These are phyloP conservation scores for Pica pica DNA, from an alignment of 2,113 vertebrate genomes.

Conservation along the genomic window DNA sequence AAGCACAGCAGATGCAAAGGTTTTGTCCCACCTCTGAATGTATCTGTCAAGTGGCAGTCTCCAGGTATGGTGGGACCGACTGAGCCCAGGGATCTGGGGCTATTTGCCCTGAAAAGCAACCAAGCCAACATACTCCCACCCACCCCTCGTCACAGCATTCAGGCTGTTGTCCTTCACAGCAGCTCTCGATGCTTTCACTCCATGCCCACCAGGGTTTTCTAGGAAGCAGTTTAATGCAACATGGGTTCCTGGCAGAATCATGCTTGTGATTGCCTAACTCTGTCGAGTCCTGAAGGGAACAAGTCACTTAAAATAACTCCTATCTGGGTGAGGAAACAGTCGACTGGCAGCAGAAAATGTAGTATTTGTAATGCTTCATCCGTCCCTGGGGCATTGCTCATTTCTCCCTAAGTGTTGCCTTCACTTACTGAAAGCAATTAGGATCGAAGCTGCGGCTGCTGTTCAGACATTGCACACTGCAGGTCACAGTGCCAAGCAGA, in stretches of 20 bases:
- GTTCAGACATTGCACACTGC: not conserved
- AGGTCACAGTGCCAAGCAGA: not conserved
- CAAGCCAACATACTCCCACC: not conserved
- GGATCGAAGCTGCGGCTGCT: not conserved
- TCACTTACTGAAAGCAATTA: not conserved
- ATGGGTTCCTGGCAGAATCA: not conserved
- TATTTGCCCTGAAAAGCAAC: not conserved
- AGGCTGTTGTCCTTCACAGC: not conserved
- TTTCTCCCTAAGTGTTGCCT: not conserved
- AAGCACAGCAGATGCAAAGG: fast-evolving
- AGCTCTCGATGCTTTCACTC: not conserved
- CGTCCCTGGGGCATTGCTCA: not conserved
- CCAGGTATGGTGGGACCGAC: not conserved
- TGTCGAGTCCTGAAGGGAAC: not conserved
- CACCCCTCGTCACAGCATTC: not conserved
- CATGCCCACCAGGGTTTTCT: not conserved
- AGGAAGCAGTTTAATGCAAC: not conserved
- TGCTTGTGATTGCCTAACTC: not conserved
- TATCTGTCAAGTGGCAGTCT: fast-evolving
- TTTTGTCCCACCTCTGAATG: not conserved
- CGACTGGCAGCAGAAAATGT: not conserved
- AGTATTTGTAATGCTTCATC: not conserved
- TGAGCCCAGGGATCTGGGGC: not conserved
- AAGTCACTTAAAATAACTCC: not conserved
- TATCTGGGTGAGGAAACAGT: not conserved